Evolutionary conservation across 1,140 invertebrate genomes (phyloP).

Genomic region (Leguminivora glycinivorella): DNA sequence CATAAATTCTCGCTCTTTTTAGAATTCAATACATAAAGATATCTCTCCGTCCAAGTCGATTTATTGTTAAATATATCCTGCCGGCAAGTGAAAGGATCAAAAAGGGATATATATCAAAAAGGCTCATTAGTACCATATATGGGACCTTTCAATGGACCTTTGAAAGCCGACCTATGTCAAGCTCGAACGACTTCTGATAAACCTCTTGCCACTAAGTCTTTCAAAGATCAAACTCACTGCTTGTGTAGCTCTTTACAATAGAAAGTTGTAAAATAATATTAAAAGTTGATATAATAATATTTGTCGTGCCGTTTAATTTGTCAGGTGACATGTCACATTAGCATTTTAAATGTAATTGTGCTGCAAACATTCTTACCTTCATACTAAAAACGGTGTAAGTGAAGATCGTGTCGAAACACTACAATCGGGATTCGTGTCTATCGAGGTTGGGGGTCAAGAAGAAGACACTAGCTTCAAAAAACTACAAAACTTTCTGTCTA

Average conservation of each 20-base stretch:
- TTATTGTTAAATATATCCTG: slow-evolving; percentile 25
- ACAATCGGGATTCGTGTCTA: slow-evolving; percentile 53
- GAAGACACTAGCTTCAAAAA: slow-evolving; percentile 75
- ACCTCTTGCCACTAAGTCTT: slow-evolving; percentile 39
- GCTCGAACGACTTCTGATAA: slow-evolving; percentile 34
- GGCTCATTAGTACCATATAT: slow-evolving; percentile 22
- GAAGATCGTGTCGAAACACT: slow-evolving; percentile 39
- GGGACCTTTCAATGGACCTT: slow-evolving; percentile 25
- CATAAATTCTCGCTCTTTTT: slow-evolving; percentile 4
- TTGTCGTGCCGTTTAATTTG: not conserved
- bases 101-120: slow-evolving; percentile 14
- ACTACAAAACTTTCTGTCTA: slow-evolving; percentile 71
- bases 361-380: slow-evolving; percentile 19
- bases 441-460: slow-evolving; percentile 56
- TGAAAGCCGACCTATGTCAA: slow-evolving; percentile 31
- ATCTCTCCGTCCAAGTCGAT: not conserved
- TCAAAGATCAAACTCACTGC: slow-evolving; percentile 29
- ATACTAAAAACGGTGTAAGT: slow-evolving; percentile 14
- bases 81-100: slow-evolving; percentile 17
- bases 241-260: not conserved
- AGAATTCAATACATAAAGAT: slow-evolving; percentile 8
- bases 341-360: slow-evolving; percentile 12
- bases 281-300: not conserved
- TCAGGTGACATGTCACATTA: slow-evolving; percentile 13
- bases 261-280: not conserved